A percentile compares a stretch with the other conserved stretches of the same genome.
Evolutionary conservation across 2,113 vertebrate species (phyloP).

Genomic region (Colistium nudipinnis): DNA sequence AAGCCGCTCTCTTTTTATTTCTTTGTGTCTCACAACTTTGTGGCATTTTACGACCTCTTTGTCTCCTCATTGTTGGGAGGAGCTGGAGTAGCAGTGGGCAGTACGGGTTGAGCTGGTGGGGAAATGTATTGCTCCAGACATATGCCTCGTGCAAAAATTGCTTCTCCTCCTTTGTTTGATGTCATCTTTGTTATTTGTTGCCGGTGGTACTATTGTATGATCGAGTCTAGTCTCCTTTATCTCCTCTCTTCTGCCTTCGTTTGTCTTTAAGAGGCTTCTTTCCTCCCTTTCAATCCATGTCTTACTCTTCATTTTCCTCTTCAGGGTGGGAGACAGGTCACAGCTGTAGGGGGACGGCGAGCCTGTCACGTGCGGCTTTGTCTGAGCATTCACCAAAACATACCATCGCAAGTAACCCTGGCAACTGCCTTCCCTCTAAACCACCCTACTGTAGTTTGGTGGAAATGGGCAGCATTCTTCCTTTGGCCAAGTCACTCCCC

Average conservation of each 20-base stretch:
- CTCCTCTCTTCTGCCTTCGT: not conserved
- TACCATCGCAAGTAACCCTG: slow-evolving; percentile 64
- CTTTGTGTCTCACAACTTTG: slow-evolving; percentile 69
- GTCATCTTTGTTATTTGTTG: not conserved
- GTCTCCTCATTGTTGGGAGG: slow-evolving; percentile 59
- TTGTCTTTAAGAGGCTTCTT: not conserved
- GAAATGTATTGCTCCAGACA: slow-evolving; percentile 21
- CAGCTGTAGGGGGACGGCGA: slow-evolving; percentile 75
- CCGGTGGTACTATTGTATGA: not conserved
- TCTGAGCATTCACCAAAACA: slow-evolving; percentile 69
- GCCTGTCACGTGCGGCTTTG: slow-evolving; percentile 77
- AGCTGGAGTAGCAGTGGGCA: slow-evolving; percentile 43
- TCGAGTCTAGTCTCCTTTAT: not conserved
- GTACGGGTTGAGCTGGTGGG: slow-evolving; percentile 23
- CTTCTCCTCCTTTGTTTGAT: slow-evolving; percentile 2
- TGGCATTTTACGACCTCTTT: slow-evolving; percentile 76
- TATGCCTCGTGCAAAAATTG: not conserved
- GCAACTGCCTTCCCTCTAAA: slow-evolving; percentile 63
- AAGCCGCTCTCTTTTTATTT: slow-evolving; percentile 62
- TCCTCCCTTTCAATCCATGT: slow-evolving; percentile 27
- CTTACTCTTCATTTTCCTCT: slow-evolving; percentile 41
- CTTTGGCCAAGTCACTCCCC: slow-evolving; percentile 43
- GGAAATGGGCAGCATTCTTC: slow-evolving; percentile 58
- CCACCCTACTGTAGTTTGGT: slow-evolving; percentile 62
- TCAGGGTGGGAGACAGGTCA: slow-evolving; percentile 77